Evolutionary conservation across 2,113 vertebrate species (phyloP), one percentile per base, ranked within the genome.

Genomic region (Phyllopteryx taeniolatus): DNA sequence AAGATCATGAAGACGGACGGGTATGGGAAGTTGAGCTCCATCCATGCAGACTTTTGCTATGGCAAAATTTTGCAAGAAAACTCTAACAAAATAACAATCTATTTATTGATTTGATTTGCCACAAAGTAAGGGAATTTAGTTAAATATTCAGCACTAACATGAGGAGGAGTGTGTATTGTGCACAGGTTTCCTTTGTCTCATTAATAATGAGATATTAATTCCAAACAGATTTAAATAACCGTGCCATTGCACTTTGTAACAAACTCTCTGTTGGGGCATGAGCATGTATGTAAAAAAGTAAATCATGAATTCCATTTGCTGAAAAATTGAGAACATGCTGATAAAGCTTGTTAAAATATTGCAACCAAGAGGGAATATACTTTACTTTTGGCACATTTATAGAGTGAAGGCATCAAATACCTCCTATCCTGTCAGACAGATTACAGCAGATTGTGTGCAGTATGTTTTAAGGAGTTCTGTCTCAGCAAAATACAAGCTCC

Each of bases 131-230:
- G 20, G 51, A 53, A 53, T 20, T 53, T 20, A 15, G 14, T 49
- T 12, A 15, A 53, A 8, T 5, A 49, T 14, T 49, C 46, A 49
- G 8, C 49, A 20, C 7, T 9, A 53, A 20, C 19, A 53, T 8
- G 17, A 9, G 51, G 51, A 53, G 7, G 51, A n/a, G 14, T 72
- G 19, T 43, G n/a, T 57, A 31, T 56, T 60, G 31, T 47, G 68
- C 27, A 6, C 35, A 73, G 59, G 53, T 75, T 53, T 65, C 49
- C 39, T 22, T 71, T 53, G 49, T 70, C 64, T 78, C 78, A 76
- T 51, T 71, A 82, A 77, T 77, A 74, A 79, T 79, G 70, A 71
- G 68, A 65, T 83, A 78, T 79, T 75, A 70, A 79, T 83, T 80
- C 33, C 10, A 68, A 74, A 73, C 33, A 60, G 65, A 73, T 66